Evolutionary conservation across 2,888 invertebrate species (phyloP).

Genomic region (Liposcelis brunnea): DNA sequence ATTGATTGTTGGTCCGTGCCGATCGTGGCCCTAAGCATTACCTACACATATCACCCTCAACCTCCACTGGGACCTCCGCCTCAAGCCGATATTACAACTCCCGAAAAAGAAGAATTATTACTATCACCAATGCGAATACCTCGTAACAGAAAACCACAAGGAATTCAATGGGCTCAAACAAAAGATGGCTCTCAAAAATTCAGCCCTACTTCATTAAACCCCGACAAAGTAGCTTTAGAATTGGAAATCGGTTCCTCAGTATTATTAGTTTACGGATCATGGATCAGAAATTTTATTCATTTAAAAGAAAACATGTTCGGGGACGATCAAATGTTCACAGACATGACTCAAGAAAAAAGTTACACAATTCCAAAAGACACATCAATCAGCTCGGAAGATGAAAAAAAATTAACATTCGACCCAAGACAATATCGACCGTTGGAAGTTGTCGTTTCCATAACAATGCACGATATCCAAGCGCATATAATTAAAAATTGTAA

Average conservation of each 20-base stretch:
- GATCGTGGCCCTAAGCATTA: conserved; percentile 78
- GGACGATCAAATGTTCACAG: conserved; percentile 84
- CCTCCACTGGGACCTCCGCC: conserved; percentile 76
- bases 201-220: conserved; percentile 66
- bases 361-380: conserved; percentile 26
- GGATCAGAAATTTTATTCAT: conserved; percentile 75
- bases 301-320: conserved; percentile 96
- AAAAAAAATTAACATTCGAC: conserved; percentile 32
- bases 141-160: conserved; percentile 52
- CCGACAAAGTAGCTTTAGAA: conserved; percentile 83
- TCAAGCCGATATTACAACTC: conserved; percentile 83
- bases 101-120: conserved; percentile 84
- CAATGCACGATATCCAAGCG: conserved; percentile 88
- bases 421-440: conserved; percentile 75
- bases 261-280: conserved; percentile 77
- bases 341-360: conserved; percentile 52
- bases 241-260: conserved; percentile 90
- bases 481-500: conserved; percentile 87
- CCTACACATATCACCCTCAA: conserved; percentile 82
- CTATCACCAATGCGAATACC: conserved; percentile 85
- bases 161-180: conserved; percentile 42
- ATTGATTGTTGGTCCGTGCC: conserved; percentile 94
- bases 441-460: conserved; percentile 80
- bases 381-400: conserved; percentile 16
- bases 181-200: conserved; percentile 53